These are phyloP conservation scores for Apodemus agrarius DNA, from an alignment of 2,797 vertebrate species.

Conservation along the genomic window DNA sequence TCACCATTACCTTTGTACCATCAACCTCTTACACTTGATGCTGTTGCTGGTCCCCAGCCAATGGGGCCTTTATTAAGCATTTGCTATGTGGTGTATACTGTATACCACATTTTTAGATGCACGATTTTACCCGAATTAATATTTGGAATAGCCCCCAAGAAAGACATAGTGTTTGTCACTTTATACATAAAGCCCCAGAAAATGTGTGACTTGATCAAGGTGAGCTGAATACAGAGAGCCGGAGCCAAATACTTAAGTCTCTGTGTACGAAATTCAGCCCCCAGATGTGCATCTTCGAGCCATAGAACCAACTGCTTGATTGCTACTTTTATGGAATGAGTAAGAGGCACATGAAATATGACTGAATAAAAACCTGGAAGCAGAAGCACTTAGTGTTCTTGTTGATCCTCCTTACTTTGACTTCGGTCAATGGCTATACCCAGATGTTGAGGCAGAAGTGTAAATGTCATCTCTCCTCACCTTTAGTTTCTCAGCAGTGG, in stretches of 20 bases:
- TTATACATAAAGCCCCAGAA: slow-evolving; percentile 19
- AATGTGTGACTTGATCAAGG: not conserved
- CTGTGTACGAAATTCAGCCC: not conserved
- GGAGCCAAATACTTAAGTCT: not conserved
- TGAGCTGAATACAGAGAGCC: not conserved
- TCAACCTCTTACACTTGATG: not conserved
- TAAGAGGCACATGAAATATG: not conserved
- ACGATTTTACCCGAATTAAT: slow-evolving; percentile 46
- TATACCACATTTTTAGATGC: not conserved
- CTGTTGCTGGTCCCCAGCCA: not conserved
- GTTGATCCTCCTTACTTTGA: not conserved
- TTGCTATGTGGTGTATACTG: not conserved
- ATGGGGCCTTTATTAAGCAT: not conserved
- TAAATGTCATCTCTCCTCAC: not conserved
- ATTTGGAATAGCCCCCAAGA: not conserved
- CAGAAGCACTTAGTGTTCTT: not conserved
- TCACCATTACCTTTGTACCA: no score
- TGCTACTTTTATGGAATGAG: not conserved
- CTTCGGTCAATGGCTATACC: not conserved
- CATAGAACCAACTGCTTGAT: not conserved
- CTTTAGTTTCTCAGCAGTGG: not conserved
- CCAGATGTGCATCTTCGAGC: not conserved
- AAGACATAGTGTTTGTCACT: not conserved
- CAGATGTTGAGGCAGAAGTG: not conserved
- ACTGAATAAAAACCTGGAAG: not conserved